phyloP scores from a whole-genome alignment of 2,113 vertebrate species.

The Podocnemis expansa region DNA sequence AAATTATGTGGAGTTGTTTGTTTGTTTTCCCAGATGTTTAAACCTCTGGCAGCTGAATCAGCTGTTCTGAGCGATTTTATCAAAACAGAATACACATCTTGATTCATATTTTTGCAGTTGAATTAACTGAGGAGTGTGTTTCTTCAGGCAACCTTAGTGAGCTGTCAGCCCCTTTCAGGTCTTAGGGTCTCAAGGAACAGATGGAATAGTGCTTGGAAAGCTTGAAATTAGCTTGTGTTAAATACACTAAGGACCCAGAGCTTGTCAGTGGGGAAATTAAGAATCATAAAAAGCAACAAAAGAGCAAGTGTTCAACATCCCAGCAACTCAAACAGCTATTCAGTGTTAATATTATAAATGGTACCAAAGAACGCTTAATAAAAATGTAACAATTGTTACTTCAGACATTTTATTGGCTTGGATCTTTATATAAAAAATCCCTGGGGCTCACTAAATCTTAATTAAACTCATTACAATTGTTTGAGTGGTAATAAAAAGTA shows the following conservation, averaged over 20 bases:
- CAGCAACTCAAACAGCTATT: conserved; percentile 35
- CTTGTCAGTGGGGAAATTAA: conserved; percentile 54
- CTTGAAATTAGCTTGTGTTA: conserved; percentile 36
- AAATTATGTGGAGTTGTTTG: not conserved
- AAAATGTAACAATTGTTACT: conserved; percentile 13
- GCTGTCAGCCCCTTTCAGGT: conserved; percentile 29
- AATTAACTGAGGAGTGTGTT: conserved; percentile 23
- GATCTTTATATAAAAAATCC: conserved; percentile 49
- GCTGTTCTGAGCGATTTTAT: conserved; percentile 45
- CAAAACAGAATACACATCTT: conserved; percentile 22
- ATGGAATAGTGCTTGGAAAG: not conserved
- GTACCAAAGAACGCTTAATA: conserved; percentile 23
- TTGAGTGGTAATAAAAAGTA: conserved; percentile 38
- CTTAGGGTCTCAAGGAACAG: conserved; percentile 40
- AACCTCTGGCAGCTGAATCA: conserved; percentile 44
- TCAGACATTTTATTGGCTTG: conserved; percentile 34
- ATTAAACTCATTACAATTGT: conserved; percentile 19
- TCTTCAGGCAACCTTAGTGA: conserved; percentile 26
- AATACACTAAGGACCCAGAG: conserved; percentile 26
- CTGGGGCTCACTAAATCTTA: conserved; percentile 49
- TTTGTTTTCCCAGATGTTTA: conserved; percentile 38
- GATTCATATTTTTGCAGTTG: not conserved
- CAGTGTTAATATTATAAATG: not conserved
- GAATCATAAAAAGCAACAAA: conserved; percentile 46
- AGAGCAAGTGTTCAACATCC: conserved; percentile 39